Evolutionary conservation across 2,113 vertebrate species (phyloP), one percentile per base, ranked within the genome.

Genomic region (Microtus pennsylvanicus): DNA sequence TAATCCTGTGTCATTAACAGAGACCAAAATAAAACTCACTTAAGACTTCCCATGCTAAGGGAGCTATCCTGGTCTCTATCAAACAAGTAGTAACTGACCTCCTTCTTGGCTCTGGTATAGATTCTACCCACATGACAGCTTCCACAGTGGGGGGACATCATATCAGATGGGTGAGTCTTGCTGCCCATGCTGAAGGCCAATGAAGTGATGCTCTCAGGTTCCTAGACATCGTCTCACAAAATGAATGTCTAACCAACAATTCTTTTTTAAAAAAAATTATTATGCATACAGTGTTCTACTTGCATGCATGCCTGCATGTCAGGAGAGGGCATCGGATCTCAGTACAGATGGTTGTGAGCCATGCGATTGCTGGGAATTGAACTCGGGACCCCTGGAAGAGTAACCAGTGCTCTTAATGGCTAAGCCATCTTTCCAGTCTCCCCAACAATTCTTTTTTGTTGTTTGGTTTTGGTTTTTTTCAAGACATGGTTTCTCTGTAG

Each of bases 1-100:
- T 82, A 72, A 55, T 50, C 12, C 38, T 82, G 95, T 30, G 69
- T 85, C 63, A 93, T 89, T 63, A 83, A 89, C 92, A 94, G 35
- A 11, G 9, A 67, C 91, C 90, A 72, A 90, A 91, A 55, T 52
- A 69, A 77, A 80, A 50, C 4, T 30, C 22, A 76, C 5, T 10
- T 19, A 80, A 70, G 50, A 65, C 47, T 94, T 14, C 90, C n/a
- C 77, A 45, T 8, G 28, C 11, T 7, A 90, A 94, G 63, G 82
- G 42, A 86, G 65, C 50, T 14, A 22, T 12, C 38, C 50, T 91
- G 42, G 21, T n/a, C 21, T 88, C 24, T 65, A 38, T 52, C 35
- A 67, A 85, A 63, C 35, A 35, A 50, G 50, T 0, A 93, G 67
- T 16, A 74, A 55, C 28, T 24, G 2, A 67, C 87, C 45, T 30